phyloP scores from a whole-genome alignment of 2,888 invertebrate genomes.

The Caenorhabditis sp. region DNA sequence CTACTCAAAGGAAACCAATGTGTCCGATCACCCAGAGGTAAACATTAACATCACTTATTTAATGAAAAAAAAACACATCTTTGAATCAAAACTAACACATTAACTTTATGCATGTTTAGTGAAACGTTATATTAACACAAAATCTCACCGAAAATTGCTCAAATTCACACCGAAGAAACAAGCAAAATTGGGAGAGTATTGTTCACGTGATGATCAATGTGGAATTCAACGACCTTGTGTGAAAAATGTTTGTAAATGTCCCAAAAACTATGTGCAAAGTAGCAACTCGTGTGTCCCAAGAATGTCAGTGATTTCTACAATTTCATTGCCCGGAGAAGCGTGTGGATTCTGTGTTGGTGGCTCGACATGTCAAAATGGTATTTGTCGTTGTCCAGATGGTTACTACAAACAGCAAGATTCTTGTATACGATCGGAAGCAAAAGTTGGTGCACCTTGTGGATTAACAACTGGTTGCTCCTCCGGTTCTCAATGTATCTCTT shows the following conservation, averaged over 20 bases:
- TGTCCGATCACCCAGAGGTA: slow-evolving; percentile 38
- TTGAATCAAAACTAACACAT: neutral
- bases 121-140: slow-evolving; percentile 24
- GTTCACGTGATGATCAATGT: slow-evolving; percentile 31
- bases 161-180: slow-evolving; percentile 33
- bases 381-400: slow-evolving; percentile 50
- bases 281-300: slow-evolving; percentile 29
- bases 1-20: slow-evolving; percentile 51
- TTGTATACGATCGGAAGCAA: slow-evolving; percentile 29
- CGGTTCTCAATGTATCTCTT: slow-evolving; percentile 32
- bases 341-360: slow-evolving; percentile 69
- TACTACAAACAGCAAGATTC: slow-evolving; percentile 35
- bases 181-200: slow-evolving; percentile 36
- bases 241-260: slow-evolving; percentile 36
- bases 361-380: slow-evolving; percentile 49
- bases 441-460: slow-evolving; percentile 39
- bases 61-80: slow-evolving; percentile 5
- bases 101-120: slow-evolving; percentile 38
- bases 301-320: slow-evolving; percentile 9
- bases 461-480: slow-evolving; percentile 21
- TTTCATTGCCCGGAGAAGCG: slow-evolving; percentile 50
- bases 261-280: slow-evolving; percentile 29
- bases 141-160: slow-evolving; percentile 3
- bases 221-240: slow-evolving; percentile 27
- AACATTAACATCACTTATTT: neutral